These are phyloP conservation scores for Harpagoxenus sublaevis DNA, from an alignment of 2,888 invertebrate genomes.

Conservation along the genomic window DNA sequence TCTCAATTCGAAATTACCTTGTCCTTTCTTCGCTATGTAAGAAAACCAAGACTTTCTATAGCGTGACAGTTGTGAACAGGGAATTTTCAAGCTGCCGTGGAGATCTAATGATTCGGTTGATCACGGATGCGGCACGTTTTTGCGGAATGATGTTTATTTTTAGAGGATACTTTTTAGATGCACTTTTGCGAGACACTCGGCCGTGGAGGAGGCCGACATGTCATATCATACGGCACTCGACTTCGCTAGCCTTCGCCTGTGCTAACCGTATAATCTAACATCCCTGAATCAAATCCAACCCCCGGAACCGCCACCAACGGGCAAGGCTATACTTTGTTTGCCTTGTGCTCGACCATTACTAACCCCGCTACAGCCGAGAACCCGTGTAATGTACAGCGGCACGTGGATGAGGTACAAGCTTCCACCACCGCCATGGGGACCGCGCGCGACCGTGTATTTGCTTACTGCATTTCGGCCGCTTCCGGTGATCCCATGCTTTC, in stretches of 20 bases:
- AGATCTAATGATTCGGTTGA: constrained; percentile 8
- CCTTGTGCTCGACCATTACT: constrained; percentile 79
- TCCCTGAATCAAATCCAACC: constrained; percentile 67
- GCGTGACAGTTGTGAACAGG: neutral
- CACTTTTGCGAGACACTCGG: constrained; percentile 72
- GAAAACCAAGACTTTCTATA: neutral
- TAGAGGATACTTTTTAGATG: constrained; percentile 61
- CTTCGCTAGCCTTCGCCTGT: constrained; percentile 70
- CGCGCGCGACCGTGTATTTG: constrained; percentile 63
- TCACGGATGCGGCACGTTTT: constrained; percentile 53
- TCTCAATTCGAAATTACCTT: constrained; percentile 18
- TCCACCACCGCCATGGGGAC: constrained; percentile 13
- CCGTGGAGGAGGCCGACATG: constrained; percentile 76
- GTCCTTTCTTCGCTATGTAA: neutral
- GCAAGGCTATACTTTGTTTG: constrained; percentile 80
- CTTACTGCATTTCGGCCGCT: constrained; percentile 62
- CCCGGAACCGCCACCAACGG: constrained; percentile 56
- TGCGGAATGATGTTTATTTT: constrained; percentile 75
- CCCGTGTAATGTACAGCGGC: constrained; percentile 69
- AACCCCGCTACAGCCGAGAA: constrained; percentile 73
- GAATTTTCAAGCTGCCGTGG: neutral
- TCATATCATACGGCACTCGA: constrained; percentile 82
- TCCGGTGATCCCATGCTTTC: constrained; percentile 59
- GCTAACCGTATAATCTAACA: constrained; percentile 77
- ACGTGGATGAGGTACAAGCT: constrained; percentile 65